Base-by-base conservation (phyloP, 2,113 vertebrate genomes). In the Neoarius graeffei region DNA sequence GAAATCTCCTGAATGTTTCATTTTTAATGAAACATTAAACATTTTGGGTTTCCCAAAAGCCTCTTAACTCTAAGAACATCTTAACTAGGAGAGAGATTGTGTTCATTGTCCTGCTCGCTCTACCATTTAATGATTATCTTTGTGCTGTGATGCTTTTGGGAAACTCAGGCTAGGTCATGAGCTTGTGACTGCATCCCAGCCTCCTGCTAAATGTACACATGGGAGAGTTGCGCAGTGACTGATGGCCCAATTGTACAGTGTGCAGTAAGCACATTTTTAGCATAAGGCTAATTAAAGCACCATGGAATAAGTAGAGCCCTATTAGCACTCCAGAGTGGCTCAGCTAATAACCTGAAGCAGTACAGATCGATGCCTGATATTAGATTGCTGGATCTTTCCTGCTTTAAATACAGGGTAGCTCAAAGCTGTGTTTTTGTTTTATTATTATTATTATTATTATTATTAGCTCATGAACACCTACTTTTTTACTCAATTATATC, bases 201-300 rank as follows among this genome's bases (percentile, higher is more conserved):
- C 93, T 93, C 88, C 91, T 93, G 92, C 94, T 93, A 95, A 95
- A 94, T 94, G 91, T 94, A 92, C 89, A 90, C 89, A 89, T 52
- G 81, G 89, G 86, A 88, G 87, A 86, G 89, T 81, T n/a, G 89
- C 83, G 2, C 79, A 20, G n/a, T 80, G 77, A 90, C 91, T 91
- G 91, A 93, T 89, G 90, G 84, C 91, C 90, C 90, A 94, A 92
- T 94, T 93, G 94, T 95, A 95, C 91, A 86, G 83, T 83, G 93
- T 94, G 83, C 92, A 30, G 94, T 95, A 95, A 95, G 94, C 94
- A 95, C 94, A 95, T 95, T 95, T 95, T 91, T 93, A 91, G 90
- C 90, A 88, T 64, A 64, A 94, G 93, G 93, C 94, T 95, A 96
- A 95, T 95, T 95, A 95, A 95, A 94, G 93, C 93, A 93, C 91